Conservation (phyloP, 2,797 vertebrate genomes). For the Liasis olivaceus region DNA sequence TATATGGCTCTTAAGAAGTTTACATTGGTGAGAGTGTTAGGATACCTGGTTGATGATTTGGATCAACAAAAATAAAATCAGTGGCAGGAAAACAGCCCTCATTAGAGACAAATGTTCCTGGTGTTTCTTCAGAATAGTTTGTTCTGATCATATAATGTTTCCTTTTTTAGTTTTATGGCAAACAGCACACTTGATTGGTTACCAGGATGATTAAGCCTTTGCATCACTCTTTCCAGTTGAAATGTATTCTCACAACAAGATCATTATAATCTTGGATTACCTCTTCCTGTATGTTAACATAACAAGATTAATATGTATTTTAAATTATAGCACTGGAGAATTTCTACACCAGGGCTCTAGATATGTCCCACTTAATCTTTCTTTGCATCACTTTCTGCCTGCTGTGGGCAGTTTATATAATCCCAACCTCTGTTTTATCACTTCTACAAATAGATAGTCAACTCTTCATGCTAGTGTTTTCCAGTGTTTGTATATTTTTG, state of each 20-base stretch:
- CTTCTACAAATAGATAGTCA: background rate
- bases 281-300: background rate
- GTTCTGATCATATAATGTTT: background rate
- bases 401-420: background rate
- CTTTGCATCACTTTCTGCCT: background rate
- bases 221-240: background rate
- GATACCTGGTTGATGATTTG: background rate
- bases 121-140: background rate
- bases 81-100: no score
- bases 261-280: background rate
- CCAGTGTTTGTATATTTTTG: background rate
- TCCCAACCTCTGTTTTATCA: background rate
- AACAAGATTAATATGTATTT: background rate
- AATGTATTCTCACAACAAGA: background rate
- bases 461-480: background rate
- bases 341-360: background rate
- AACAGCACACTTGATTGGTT: background rate
- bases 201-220: background rate
- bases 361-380: background rate
- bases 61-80: background rate
- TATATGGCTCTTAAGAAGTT: background rate
- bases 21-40: background rate
- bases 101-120: background rate
- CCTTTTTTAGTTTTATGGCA: background rate
- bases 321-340: background rate